Evolutionary conservation across 2,797 vertebrate genomes (phyloP), one percentile per base, ranked within the genome.

Genomic region (Tiaroga cobitis): DNA sequence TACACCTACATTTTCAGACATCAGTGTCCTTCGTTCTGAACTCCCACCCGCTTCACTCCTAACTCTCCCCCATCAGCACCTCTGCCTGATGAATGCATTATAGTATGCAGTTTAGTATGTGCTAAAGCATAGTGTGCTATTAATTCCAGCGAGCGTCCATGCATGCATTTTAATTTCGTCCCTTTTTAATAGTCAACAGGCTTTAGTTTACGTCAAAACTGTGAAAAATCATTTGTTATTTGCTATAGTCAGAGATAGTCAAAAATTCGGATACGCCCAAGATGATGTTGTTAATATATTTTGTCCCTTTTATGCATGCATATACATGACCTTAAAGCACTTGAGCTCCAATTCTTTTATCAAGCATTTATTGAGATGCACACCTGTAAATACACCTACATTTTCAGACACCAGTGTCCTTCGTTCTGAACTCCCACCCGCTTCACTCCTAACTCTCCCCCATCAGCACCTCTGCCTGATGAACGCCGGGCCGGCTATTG

Each of bases 361-460:
- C n/a, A n/a, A n/a, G n/a, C n/a, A n/a, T 67, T 77, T n/a, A 37
- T 77, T 15, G 10, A 77, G 51, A 59, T 13, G 21, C 70, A 75
- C 81, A 67, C 81, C 56, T 65, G 43, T 39, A 75, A 32, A 51
- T 18, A 37, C 54, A 65, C 29, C 39, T 29, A 63, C 26, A 63
- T 7, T 39, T 26, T 34, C 3, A 67, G 29, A 75, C 21, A 67
- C n/a, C 19, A 10, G 4, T 18, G 24, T 65, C 29, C 11, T 37
- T 32, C 13, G 81, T 80, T 84, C 65, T 51, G 13, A 85, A 39
- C 87, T 87, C 89, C 16, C 19, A 16, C 15, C 18, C 9, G 63
- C 15, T 15, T 37, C 7, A 39, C 46, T 73, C 34, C 41, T 24
- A 5, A 15, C 24, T 63, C 61, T 29, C 43, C 63, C 46, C 69